These are phyloP conservation scores for Trisateles emortualis DNA, from an alignment of 2,888 invertebrate species.

Conservation along the genomic window DNA sequence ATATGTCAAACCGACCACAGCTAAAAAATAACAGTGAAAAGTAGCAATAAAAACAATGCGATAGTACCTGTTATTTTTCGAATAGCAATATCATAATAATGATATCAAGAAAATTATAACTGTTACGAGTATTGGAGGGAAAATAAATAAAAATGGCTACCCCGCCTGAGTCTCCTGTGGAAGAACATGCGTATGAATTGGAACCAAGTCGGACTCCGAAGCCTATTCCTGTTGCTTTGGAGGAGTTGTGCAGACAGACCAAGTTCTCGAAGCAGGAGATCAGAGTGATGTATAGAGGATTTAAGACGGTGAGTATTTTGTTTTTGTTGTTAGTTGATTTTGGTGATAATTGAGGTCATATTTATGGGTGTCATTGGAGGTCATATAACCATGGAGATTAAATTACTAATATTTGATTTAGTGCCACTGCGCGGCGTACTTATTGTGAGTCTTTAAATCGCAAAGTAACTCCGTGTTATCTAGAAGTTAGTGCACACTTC, in stretches of 20 bases:
- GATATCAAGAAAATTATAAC: conserved; percentile 40
- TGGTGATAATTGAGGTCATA: no score
- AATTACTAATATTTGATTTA: no score
- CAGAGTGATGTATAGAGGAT: conserved; percentile 98
- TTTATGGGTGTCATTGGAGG: no score
- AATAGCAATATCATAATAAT: conserved; percentile 28
- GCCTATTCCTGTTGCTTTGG: conserved; percentile 94
- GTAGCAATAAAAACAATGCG: conserved; percentile 1
- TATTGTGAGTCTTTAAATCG: no score
- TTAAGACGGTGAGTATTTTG: conserved; percentile 93
- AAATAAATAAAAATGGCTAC: conserved; percentile 89
- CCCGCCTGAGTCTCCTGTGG: conserved; percentile 94
- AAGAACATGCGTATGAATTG: conserved; percentile 95
- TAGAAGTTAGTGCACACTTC: no score
- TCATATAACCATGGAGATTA: no score
- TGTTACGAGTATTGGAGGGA: conserved; percentile 7
- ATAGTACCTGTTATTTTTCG: conserved; percentile 6
- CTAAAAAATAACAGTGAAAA: conserved; percentile 31
- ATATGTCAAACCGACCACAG: conserved; percentile 37
- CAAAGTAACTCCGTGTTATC: no score
- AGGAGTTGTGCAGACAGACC: conserved; percentile 96
- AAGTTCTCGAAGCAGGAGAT: conserved; percentile 98
- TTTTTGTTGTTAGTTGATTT: background rate
- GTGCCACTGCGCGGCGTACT: no score
- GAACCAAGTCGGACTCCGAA: conserved; percentile 93